These are phyloP conservation scores for Embiotoca jacksoni DNA, from an alignment of 2,113 vertebrate species.

Conservation along the genomic window DNA sequence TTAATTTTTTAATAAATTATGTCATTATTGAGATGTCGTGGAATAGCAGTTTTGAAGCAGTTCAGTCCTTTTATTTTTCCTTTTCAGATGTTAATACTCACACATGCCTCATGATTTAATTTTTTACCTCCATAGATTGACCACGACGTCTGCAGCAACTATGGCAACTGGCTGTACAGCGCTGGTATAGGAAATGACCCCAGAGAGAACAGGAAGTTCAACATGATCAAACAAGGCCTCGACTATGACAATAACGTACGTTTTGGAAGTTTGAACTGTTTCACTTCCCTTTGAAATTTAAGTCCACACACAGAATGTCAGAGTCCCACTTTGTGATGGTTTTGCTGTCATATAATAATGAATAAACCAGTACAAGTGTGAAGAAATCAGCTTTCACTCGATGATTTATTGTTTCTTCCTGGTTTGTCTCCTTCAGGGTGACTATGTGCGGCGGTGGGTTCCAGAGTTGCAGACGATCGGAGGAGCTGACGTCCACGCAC, in stretches of 20 bases:
- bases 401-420: not conserved
- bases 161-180: conserved; percentile 89
- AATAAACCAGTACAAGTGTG: not conserved
- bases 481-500: conserved; percentile 83
- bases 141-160: conserved; percentile 88
- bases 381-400: not conserved
- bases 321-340: not conserved
- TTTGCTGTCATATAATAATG: not conserved
- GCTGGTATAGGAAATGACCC: conserved; percentile 89
- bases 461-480: conserved; percentile 83
- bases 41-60: not conserved
- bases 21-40: not conserved
- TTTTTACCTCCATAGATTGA: conserved; percentile 79
- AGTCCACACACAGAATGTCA: not conserved
- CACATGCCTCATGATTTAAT: not conserved
- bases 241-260: conserved; percentile 85
- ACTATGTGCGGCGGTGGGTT: conserved; percentile 85
- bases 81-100: not conserved
- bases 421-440: conserved; percentile 76
- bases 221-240: conserved; percentile 89
- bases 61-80: not conserved
- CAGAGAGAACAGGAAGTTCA: conserved; percentile 88
- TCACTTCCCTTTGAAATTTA: conserved; percentile 3
- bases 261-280: not conserved
- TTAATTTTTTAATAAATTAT: too few relatives aligned